Evolutionary conservation across 2,797 vertebrate genomes (phyloP).

Genomic region (Etheostoma nigrum): DNA sequence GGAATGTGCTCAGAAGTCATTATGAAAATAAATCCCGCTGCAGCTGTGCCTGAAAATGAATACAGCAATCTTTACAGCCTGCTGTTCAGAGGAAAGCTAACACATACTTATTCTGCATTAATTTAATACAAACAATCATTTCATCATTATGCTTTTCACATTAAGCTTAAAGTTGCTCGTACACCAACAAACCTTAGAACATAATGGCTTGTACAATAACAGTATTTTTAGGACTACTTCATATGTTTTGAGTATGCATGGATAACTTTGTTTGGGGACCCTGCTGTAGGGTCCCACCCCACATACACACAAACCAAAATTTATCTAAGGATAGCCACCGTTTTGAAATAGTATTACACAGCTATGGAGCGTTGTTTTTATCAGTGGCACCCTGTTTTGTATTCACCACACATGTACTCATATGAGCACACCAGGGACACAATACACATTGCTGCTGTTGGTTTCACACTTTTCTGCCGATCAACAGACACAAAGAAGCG

Average conservation of each 20-base stretch:
- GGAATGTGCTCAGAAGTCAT: conserved; percentile 31
- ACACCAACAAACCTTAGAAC: not conserved
- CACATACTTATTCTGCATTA: not conserved
- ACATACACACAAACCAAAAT: too few relatives aligned
- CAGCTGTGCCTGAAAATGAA: not conserved
- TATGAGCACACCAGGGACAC: not conserved
- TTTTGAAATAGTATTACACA: too few relatives aligned
- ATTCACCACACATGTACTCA: not conserved
- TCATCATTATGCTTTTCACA: not conserved
- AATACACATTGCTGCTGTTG: not conserved
- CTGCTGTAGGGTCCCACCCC: too few relatives aligned
- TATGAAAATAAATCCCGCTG: conserved; percentile 19
- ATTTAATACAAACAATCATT: not conserved
- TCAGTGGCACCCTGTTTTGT: not conserved
- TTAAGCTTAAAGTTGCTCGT: not conserved
- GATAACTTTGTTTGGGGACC: too few relatives aligned
- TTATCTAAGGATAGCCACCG: too few relatives aligned
- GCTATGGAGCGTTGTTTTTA: too few relatives aligned
- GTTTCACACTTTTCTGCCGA: not conserved
- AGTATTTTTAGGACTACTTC: too few relatives aligned
- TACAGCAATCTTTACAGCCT: too few relatives aligned
- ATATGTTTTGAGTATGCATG: too few relatives aligned
- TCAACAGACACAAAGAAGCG: not conserved
- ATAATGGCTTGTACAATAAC: not conserved
- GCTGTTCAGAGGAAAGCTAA: not conserved